Evolutionary conservation across 1,140 invertebrate species (phyloP).

Genomic region (Caenorhabditis briggsae): DNA sequence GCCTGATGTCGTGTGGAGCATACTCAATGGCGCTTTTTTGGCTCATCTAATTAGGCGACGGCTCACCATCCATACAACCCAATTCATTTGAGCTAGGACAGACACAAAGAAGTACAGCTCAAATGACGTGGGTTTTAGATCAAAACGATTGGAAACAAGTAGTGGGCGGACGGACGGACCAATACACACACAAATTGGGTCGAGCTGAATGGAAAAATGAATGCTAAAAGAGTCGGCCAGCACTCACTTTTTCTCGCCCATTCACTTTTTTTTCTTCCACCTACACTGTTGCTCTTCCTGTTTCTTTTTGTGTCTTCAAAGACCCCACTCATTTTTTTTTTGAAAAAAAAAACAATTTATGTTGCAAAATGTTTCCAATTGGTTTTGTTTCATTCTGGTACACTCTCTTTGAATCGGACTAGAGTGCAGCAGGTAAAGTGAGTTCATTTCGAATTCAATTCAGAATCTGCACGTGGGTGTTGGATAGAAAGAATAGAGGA

Average conservation of each 20-base stretch:
- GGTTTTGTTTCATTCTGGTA: conserved; percentile 6
- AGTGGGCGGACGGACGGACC: conserved; percentile 3
- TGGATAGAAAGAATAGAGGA: no score
- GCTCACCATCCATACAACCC: neutral
- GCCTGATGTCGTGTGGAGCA: conserved; percentile 32
- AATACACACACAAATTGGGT: conserved; percentile 44
- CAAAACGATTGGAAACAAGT: conserved; percentile 19
- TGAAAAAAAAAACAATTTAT: conserved; percentile 13
- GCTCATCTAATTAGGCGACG: conserved; percentile 31
- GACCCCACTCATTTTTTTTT: neutral
- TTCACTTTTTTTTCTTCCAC: neutral
- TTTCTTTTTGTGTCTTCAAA: conserved; percentile 16
- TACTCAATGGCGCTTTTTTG: conserved; percentile 1
- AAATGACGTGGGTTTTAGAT: conserved; percentile 50
- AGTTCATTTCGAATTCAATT: neutral
- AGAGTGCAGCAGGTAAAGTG: neutral
- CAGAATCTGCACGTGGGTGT: no score
- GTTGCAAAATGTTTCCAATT: conserved; percentile 34
- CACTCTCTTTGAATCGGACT: neutral
- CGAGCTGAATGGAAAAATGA: conserved; percentile 55
- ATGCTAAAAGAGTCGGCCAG: conserved; percentile 18
- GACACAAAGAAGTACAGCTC: conserved; percentile 12
- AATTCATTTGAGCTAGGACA: conserved; percentile 33
- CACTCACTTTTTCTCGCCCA: conserved; percentile 27
- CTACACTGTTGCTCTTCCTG: conserved; percentile 42